Base-by-base conservation (phyloP, 2,797 vertebrate genomes). In the Pangasius sanitwongsei region DNA sequence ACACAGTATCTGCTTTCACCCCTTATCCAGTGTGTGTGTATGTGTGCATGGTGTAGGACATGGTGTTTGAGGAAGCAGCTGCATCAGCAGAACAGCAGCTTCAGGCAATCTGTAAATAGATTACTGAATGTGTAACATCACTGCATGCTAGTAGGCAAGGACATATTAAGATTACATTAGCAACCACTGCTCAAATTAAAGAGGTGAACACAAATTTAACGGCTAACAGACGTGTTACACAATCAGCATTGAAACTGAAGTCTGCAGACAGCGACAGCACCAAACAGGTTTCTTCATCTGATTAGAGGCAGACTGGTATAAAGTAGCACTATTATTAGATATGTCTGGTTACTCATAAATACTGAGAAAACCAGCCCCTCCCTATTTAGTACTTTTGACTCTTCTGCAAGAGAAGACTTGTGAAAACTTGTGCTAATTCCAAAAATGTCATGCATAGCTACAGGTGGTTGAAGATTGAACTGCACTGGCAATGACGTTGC, bases 91-190 rank as follows among this genome's bases (percentile, higher is more conserved):
- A 87, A 31, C 20, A 67, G 59, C 78, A 80, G 80, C 80, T 87
- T 59, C 25, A 83, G 61, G 48, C 55, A 34, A 87, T 34, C 82
- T 87, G 75, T 89, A 86, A 91, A 92, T 82, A 80, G 89, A 75
- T 91, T 90, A 89, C 82, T 75, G 90, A 87, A 89, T 59, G 77
- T 72, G 81, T 82, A 87, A 90, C 34, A 74, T 82, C 67, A 83
- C 74, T 83, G 85, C 1, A 31, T 72, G 61, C 70, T 85, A 65
- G 20, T 65, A 44, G 65, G 78, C 87, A 90, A 90, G 86, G 87
- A 74, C 85, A 72, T 65, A 80, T 72, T 59, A 78, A 59, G 50
- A 90, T 87, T 77, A 23, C 28, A 74, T 89, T 86, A 87, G 53
- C 20, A 25, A 55, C n/a, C 50, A 82, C 70, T 86, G 83, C 37